These are phyloP conservation scores for Pelecanoides urinatrix DNA, from an alignment of 2,113 vertebrate genomes.

Conservation along the genomic window DNA sequence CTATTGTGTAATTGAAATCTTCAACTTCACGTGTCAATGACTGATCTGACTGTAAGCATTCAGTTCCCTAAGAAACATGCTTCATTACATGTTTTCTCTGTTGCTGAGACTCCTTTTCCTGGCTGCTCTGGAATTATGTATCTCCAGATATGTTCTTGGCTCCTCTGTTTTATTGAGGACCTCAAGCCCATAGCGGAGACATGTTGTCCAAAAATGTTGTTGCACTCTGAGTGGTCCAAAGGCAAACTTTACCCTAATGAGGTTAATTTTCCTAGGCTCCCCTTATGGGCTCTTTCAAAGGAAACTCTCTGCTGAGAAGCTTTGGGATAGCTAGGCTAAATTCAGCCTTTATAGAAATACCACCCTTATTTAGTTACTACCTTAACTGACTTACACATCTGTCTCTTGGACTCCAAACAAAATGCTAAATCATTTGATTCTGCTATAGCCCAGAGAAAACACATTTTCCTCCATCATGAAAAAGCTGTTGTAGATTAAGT, in stretches of 20 bases:
- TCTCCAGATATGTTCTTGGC: not conserved
- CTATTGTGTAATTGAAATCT: not conserved
- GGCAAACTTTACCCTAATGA: constrained; percentile 1
- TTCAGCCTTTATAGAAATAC: not conserved
- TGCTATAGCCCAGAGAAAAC: not conserved
- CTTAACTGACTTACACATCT: constrained; percentile 27
- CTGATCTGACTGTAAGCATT: not conserved
- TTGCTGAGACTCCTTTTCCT: not conserved
- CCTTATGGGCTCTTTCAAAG: constrained; percentile 6
- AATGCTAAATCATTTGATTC: not conserved
- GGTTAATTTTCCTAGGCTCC: constrained; percentile 32
- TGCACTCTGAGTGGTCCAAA: not conserved
- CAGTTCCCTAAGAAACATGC: not conserved
- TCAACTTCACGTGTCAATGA: not conserved
- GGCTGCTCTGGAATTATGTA: not conserved
- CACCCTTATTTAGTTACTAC: not conserved
- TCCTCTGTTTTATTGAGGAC: not conserved
- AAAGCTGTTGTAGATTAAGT: not conserved
- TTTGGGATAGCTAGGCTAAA: not conserved
- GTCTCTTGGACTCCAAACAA: constrained; percentile 27
- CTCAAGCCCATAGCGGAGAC: not conserved
- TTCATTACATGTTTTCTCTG: not conserved
- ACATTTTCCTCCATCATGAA: not conserved
- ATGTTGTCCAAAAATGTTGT: not conserved
- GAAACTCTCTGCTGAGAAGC: not conserved